These are phyloP conservation scores for Lycophotia porphyrea DNA, from an alignment of 2,888 invertebrate species.

Conservation along the genomic window DNA sequence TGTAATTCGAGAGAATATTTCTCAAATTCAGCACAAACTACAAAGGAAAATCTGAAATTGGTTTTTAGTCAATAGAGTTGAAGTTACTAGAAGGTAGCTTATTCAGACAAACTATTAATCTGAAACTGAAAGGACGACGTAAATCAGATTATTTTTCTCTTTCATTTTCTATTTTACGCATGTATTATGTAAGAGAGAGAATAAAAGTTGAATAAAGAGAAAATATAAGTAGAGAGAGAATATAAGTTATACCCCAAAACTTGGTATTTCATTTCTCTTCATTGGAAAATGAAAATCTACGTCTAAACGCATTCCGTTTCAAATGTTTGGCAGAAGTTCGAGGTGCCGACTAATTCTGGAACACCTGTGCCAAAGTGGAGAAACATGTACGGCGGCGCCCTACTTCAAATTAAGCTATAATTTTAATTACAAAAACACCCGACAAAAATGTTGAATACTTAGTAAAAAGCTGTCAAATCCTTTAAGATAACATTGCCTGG, in stretches of 20 bases:
- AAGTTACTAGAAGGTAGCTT: constrained; percentile 24
- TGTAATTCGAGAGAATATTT: no score
- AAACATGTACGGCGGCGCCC: not conserved
- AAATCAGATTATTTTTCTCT: constrained; percentile 12
- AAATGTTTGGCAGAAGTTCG: not conserved
- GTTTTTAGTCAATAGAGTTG: constrained; percentile 13
- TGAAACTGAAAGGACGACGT: constrained; percentile 5
- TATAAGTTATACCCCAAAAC: no score
- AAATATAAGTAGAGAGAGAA: no score
- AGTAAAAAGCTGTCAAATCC: not conserved
- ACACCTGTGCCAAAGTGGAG: constrained; percentile 16
- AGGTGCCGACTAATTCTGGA: not conserved
- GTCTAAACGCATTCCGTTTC: not conserved
- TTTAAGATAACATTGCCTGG: not conserved
- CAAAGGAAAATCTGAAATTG: constrained; percentile 22
- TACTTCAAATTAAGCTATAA: not conserved
- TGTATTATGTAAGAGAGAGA: no score
- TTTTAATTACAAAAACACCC: not conserved
- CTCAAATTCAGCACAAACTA: constrained; percentile 7
- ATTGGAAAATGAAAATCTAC: not conserved
- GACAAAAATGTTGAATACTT: not conserved
- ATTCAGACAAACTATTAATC: constrained; percentile 12
- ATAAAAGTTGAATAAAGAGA: no score
- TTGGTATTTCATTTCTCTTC: not conserved
- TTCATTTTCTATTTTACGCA: not conserved